Percentiles rank a stretch among this genome's conserved stretches.
Conservation (phyloP, 2,113 vertebrate species). For the Oxygymnocypris stewartii region DNA sequence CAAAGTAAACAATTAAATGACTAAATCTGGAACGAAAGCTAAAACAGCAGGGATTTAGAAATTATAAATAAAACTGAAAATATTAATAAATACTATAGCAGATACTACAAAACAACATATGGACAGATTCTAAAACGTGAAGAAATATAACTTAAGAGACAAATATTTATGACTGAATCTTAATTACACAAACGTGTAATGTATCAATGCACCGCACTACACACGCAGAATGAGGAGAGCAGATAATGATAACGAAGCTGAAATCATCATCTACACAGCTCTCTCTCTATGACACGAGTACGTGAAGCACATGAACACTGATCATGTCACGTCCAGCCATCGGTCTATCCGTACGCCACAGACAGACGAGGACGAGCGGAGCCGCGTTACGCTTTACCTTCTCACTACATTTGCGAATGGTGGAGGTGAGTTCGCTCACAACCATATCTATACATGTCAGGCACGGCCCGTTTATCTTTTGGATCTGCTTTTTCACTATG, state of each 20-base stretch:
- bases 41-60: no score
- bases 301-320: no score
- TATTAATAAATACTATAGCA: no score
- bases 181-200: neutral
- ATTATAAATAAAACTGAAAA: no score
- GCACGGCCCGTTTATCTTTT: conserved; percentile 98
- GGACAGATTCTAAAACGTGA: neutral
- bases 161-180: neutral
- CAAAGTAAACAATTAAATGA: no score
- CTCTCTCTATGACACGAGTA: neutral
- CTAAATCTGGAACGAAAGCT: no score
- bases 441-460: conserved; percentile 99
- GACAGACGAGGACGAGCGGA: conserved; percentile 54
- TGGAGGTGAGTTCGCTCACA: conserved; percentile 95
- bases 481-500: conserved; percentile 99
- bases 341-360: conserved; percentile 68
- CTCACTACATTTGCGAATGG: conserved; percentile 99
- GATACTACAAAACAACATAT: neutral
- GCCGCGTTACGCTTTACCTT: conserved; percentile 84
- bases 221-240: neutral
- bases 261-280: neutral
- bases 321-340: conserved; percentile 59
- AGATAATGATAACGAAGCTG: no score
- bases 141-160: neutral
- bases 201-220: neutral